phyloP scores from a whole-genome alignment of 2,797 vertebrate species.

The Nyctibius grandis region DNA sequence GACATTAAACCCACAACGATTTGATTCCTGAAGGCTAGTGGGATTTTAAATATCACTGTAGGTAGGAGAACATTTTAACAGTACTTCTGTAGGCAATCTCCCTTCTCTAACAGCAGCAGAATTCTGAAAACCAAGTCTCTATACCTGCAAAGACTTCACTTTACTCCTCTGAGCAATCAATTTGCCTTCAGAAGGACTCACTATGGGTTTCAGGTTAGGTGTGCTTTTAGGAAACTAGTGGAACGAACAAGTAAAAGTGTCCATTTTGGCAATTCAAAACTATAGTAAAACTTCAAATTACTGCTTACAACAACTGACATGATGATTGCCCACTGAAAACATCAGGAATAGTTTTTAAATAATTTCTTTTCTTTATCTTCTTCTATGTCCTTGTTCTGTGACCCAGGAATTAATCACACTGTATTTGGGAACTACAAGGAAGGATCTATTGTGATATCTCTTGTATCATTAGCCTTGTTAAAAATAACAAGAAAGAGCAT shows the following conservation, averaged over 20 bases:
- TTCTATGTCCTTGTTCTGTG: background rate
- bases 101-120: background rate
- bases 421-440: background rate
- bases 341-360: background rate
- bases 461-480: slow-evolving; percentile 13
- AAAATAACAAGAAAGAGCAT: slow-evolving; percentile 14
- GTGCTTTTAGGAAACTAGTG: background rate
- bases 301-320: background rate
- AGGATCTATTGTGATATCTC: background rate
- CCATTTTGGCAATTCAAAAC: background rate
- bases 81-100: background rate
- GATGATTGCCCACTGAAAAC: background rate
- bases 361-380: background rate
- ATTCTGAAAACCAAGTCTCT: background rate
- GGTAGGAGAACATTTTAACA: background rate
- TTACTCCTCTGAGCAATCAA: background rate
- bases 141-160: background rate
- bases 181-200: background rate
- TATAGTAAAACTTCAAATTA: background rate
- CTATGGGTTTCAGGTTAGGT: background rate
- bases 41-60: background rate
- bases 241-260: background rate
- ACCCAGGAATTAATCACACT: background rate
- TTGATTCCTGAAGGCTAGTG: background rate
- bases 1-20: background rate